Evolutionary conservation across 2,888 invertebrate species (phyloP).

Genomic region (Sphaerophoria rueppellii): DNA sequence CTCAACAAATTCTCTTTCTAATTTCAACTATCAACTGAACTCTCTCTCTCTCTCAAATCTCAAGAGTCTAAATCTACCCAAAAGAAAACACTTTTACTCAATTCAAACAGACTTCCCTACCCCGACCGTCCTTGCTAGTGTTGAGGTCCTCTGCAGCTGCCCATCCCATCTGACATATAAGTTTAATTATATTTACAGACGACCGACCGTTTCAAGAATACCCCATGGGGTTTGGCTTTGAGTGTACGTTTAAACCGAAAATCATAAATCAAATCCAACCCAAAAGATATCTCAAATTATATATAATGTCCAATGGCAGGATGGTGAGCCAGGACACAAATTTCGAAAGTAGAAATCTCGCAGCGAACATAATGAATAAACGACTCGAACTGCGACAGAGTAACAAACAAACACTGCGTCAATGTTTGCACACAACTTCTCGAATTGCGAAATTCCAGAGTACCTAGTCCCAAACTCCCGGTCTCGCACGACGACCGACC

Average conservation of each 20-base stretch:
- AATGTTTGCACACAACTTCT: constrained; percentile 55
- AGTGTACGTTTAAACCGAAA: constrained; percentile 32
- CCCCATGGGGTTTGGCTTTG: constrained; percentile 36
- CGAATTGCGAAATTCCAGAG: constrained; percentile 45
- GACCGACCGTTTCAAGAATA: constrained; percentile 46
- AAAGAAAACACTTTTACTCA: constrained; percentile 59
- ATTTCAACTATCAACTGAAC: background rate
- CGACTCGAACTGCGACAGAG: constrained; percentile 37
- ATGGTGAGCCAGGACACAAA: background rate
- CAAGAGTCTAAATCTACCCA: constrained; percentile 61
- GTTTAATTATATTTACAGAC: constrained; percentile 71
- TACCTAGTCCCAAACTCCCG: constrained; percentile 12
- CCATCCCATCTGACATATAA: constrained; percentile 20
- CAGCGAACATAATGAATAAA: constrained; percentile 51
- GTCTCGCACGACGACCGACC: no score
- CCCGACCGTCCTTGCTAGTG: background rate
- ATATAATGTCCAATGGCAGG: constrained; percentile 24
- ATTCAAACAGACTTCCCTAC: constrained; percentile 59
- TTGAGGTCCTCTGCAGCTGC: background rate
- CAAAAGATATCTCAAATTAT: constrained; percentile 69
- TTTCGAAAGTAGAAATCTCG: constrained; percentile 43
- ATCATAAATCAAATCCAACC: constrained; percentile 72
- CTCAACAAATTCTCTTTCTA: constrained; percentile 20
- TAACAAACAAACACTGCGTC: constrained; percentile 41
- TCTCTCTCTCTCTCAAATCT: constrained; percentile 7